Base-by-base conservation (phyloP, 2,797 vertebrate genomes). In the Urosaurus nigricauda region DNA sequence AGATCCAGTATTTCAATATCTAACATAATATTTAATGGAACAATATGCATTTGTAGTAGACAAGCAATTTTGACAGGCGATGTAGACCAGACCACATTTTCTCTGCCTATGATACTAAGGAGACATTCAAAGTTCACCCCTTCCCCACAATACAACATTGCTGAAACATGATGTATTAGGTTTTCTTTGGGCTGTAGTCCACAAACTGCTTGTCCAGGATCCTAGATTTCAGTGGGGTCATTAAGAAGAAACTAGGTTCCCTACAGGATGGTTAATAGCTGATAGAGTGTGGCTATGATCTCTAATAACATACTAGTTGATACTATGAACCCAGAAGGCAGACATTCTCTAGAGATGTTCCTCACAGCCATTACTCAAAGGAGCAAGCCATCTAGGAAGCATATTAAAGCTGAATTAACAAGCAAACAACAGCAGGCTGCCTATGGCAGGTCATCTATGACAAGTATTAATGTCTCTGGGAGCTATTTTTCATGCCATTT, bases 401-500 rank as follows among this genome's bases (percentile, higher is more conserved):
- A 0, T 26, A 83, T 78, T 78, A 68, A 85, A 53, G 53, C 77
- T 88, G 78, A 92, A 56, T 88, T 91, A 92, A 79, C 58, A 90
- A 91, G 90, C 74, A 90, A 86, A 58, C 90, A 87, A 84, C 77
- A 87, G 29, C 5, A 1, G 0, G 11, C 47, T 84, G 40, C 56
- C 92, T 84, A 58, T 84, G 87, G 77, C 4, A 79, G 8, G 35
- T 26, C 63, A 86, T 83, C 14, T 32, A 47, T 0, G 0, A 51
- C 88, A 63, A 53, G 86, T 92, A 58, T 88, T 75, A 83, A 87
- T 89, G 90, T 73, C 65, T 86, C 56, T 92, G 40, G 35, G 89
- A 90, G 8, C 65, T 35, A 83, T 79, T 91, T 91, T 93, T 91
- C 81, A 84, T n/a, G 68, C 78, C 75, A 60, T 0, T 0, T 90